Evolutionary conservation across 2,113 vertebrate species (phyloP).

Genomic region (Heteronetta atricapilla): DNA sequence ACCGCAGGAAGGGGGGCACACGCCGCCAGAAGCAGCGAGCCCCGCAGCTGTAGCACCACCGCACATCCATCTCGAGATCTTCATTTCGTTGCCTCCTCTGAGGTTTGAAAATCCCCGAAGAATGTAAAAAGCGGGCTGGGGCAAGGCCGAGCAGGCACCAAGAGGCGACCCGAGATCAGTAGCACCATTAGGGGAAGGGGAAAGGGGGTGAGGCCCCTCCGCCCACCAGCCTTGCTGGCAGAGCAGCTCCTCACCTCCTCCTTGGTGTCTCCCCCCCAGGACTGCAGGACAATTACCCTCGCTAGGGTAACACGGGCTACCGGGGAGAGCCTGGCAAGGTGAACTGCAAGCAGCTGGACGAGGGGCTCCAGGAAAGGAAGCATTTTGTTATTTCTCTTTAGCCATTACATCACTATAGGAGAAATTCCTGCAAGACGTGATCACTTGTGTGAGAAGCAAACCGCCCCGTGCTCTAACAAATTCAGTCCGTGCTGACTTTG

Average conservation of each 20-base stretch:
- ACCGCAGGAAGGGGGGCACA: accelerated
- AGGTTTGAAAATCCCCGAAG: not conserved
- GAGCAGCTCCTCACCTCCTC: too few relatives aligned
- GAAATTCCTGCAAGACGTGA: not conserved
- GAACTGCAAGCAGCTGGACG: not conserved
- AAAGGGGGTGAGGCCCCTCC: too few relatives aligned
- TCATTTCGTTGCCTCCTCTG: not conserved
- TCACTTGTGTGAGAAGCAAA: not conserved
- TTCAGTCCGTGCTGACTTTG: not conserved
- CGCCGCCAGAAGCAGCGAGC: not conserved
- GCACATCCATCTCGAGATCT: accelerated
- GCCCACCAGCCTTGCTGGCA: too few relatives aligned
- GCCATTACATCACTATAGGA: not conserved
- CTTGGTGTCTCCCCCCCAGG: not conserved
- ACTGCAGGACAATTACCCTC: too few relatives aligned
- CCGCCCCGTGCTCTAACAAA: not conserved
- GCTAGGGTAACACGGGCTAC: not conserved
- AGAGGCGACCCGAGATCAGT: too few relatives aligned
- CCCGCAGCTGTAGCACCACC: not conserved
- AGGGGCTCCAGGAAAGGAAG: not conserved
- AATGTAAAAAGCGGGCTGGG: too few relatives aligned
- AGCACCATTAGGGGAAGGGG: not conserved
- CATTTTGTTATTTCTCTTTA: not conserved
- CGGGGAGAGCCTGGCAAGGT: not conserved
- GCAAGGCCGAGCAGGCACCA: too few relatives aligned